phyloP scores from a whole-genome alignment of 1,140 invertebrate genomes.

The Manduca sexta region DNA sequence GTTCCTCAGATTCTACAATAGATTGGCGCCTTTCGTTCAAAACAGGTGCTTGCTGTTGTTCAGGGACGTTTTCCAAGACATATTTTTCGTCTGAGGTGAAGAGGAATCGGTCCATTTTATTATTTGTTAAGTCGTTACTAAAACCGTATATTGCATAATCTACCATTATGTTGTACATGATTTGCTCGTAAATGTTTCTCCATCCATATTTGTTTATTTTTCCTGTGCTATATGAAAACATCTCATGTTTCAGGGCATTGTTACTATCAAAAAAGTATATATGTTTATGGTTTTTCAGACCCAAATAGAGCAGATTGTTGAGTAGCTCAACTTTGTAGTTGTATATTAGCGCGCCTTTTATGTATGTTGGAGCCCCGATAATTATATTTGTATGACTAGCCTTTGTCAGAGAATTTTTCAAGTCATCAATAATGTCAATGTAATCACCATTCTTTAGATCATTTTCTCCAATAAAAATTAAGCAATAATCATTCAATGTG shows the following conservation, averaged over 20 bases:
- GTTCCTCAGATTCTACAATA: too few species aligned
- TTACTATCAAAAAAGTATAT: constrained; percentile 1
- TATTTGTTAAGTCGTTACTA: too few species aligned
- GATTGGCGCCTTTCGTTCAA: background rate
- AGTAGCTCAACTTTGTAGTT: constrained; percentile 1
- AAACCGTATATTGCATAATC: background rate
- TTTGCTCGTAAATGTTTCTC: constrained; percentile 1
- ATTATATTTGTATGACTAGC: background rate
- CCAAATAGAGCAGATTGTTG: background rate
- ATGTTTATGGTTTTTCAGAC: background rate
- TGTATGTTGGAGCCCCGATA: background rate
- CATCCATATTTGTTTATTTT: constrained; percentile 2
- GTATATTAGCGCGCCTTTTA: background rate
- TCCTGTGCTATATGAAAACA: background rate
- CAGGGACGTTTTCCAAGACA: too few species aligned
- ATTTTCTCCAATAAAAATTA: constrained; percentile 1
- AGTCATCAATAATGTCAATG: background rate
- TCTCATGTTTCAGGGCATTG: background rate
- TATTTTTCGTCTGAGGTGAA: too few species aligned
- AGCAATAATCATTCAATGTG: background rate
- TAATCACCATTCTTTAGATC: background rate
- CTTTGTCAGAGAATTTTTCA: too few species aligned
- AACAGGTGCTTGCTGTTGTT: too few species aligned
- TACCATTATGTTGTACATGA: background rate
- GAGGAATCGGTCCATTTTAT: too few species aligned